These are phyloP conservation scores for Phyllostomus hastatus DNA, from an alignment of 2,113 vertebrate genomes.

Conservation along the genomic window DNA sequence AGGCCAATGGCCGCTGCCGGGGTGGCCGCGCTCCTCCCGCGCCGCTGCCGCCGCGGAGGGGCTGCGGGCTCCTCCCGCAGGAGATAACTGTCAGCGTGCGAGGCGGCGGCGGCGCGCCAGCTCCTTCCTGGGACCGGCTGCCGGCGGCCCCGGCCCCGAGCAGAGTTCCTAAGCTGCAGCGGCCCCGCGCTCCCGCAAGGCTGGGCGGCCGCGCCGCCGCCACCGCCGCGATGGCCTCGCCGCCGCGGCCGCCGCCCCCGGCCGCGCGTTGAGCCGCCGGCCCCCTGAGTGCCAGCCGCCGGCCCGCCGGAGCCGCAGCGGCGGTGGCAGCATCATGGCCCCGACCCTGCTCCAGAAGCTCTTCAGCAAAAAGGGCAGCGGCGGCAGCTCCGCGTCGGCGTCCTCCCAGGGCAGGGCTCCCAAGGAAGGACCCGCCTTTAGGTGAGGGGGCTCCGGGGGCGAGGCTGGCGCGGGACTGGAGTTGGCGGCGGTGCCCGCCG, in stretches of 20 bases:
- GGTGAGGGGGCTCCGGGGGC: slow-evolving; percentile 72
- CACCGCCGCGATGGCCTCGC: slow-evolving; percentile 47
- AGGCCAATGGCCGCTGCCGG: slow-evolving; percentile 38
- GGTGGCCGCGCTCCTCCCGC: slow-evolving; percentile 21
- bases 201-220: slow-evolving; percentile 42
- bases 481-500: background rate
- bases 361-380: slow-evolving; percentile 81
- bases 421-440: slow-evolving; percentile 79
- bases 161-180: background rate
- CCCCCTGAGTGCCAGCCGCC: background rate
- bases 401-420: slow-evolving; percentile 48
- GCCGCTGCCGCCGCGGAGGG: background rate
- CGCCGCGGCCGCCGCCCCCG: slow-evolving; percentile 7
- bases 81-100: slow-evolving; percentile 38
- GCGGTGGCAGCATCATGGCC: slow-evolving; percentile 78
- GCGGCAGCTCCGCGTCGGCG: slow-evolving; percentile 37
- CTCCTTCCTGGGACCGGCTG: slow-evolving; percentile 56
- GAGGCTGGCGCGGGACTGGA: background rate
- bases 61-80: slow-evolving; percentile 50
- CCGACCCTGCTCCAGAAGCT: slow-evolving; percentile 85
- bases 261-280: slow-evolving; percentile 55
- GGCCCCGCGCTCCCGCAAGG: slow-evolving; percentile 9
- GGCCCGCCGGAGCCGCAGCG: slow-evolving; percentile 36
- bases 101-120: slow-evolving; percentile 37
- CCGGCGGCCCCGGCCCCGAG: background rate